These are phyloP conservation scores for Drosophila ananassae DNA, from an alignment of 1,140 invertebrate species.

Conservation along the genomic window DNA sequence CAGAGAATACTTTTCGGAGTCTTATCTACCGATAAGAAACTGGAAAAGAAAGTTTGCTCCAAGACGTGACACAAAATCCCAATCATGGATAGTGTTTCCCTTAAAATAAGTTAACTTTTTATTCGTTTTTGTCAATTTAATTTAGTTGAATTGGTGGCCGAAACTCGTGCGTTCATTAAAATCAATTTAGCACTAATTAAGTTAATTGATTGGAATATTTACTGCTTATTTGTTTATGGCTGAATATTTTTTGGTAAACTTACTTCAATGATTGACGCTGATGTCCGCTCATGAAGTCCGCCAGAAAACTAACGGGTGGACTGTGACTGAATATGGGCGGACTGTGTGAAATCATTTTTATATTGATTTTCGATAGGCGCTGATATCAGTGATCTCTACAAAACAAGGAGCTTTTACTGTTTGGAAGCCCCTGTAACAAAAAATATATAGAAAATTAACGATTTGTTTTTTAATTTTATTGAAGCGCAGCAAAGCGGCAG, in stretches of 20 bases:
- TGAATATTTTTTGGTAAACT: conserved; percentile 34
- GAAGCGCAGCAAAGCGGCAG: conserved; percentile 34
- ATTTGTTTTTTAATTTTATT: conserved; percentile 47
- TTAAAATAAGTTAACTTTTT: conserved; percentile 15
- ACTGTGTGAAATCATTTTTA: conserved; percentile 87
- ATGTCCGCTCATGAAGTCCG: conserved; percentile 85
- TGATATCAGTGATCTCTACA: conserved; percentile 46
- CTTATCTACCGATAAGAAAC: conserved; percentile 59
- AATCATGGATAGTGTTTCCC: conserved; percentile 7
- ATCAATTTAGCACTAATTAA: conserved; percentile 52
- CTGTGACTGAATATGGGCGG: conserved; percentile 89
- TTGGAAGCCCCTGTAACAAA: conserved; percentile 60
- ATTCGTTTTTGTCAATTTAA: conserved; percentile 13
- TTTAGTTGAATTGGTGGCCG: conserved; percentile 35
- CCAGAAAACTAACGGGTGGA: conserved; percentile 86
- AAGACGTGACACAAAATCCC: conserved; percentile 16
- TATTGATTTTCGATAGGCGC: conserved; percentile 47
- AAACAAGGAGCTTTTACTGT: conserved; percentile 69
- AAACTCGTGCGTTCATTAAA: conserved; percentile 46
- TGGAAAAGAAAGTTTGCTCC: conserved; percentile 34
- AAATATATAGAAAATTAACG: conserved; percentile 41
- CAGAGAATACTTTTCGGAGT: conserved; percentile 28
- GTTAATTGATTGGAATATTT: conserved; percentile 35
- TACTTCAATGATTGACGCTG: conserved; percentile 78
- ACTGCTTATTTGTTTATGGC: conserved; percentile 13